Evolutionary conservation across 35 echinoderm and acorn worm species (phyloP).

Genomic region (Ophiothrix spiculata): DNA sequence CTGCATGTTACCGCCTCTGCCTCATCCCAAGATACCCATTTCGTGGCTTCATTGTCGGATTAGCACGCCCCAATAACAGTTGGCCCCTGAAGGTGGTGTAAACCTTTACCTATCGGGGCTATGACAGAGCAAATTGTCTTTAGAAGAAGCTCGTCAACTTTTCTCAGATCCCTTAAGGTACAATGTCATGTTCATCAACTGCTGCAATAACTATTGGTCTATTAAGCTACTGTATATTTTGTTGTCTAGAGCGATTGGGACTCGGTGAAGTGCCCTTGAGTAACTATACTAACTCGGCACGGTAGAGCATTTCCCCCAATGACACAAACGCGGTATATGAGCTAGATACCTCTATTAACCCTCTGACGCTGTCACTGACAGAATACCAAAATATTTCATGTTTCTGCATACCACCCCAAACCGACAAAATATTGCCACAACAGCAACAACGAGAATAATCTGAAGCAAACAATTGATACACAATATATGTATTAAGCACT

Average conservation of each 20-base stretch:
- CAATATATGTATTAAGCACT: no score
- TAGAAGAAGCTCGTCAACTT: constrained; percentile 5
- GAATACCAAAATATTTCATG: no score
- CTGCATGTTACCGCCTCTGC: neutral
- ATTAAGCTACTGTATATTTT: constrained; percentile 1
- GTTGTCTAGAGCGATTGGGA: neutral
- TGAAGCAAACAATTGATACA: no score
- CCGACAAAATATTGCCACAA: no score
- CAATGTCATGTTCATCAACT: neutral
- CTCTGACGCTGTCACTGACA: no score
- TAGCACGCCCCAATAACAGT: constrained; percentile 1
- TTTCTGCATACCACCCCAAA: no score
- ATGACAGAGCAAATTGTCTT: neutral
- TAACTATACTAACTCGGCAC: neutral
- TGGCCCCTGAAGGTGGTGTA: constrained; percentile 3
- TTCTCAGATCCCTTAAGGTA: constrained; percentile 1
- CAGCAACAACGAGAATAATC: no score
- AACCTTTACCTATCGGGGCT: neutral
- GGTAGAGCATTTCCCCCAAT: no score
- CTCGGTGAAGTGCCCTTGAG: constrained; percentile 3
- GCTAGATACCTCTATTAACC: no score
- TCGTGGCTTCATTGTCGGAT: neutral
- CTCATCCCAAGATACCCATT: neutral
- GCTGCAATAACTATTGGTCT: neutral
- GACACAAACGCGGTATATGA: neutral